Conservation (phyloP, 2,797 vertebrate species). For the Vultur gryphus region DNA sequence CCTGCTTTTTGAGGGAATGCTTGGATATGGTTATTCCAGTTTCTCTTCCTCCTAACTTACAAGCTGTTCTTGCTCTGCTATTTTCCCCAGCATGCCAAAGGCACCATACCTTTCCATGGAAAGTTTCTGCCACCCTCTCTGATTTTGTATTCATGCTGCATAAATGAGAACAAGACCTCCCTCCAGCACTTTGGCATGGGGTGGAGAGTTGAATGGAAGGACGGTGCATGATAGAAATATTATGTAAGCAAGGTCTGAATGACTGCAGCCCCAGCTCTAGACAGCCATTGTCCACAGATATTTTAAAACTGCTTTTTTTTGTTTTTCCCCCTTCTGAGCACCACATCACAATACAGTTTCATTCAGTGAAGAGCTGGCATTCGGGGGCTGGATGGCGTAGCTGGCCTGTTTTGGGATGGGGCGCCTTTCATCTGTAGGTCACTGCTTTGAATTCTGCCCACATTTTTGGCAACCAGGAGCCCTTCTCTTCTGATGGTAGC, state of each 20-base stretch:
- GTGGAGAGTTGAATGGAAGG: neutral
- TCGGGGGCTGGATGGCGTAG: conserved; percentile 17
- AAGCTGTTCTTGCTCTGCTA: neutral
- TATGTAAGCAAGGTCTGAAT: conserved; percentile 36
- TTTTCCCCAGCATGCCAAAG: conserved; percentile 13
- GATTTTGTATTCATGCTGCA: conserved; percentile 19
- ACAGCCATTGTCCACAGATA: neutral
- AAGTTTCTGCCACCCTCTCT: conserved; percentile 18
- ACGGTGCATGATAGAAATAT: conserved; percentile 10
- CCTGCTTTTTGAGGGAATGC: conserved; percentile 17
- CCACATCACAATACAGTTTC: conserved; percentile 26
- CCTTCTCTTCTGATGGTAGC: conserved; percentile 22
- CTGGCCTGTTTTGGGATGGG: conserved; percentile 14
- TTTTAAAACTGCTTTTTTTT: neutral
- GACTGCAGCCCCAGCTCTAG: neutral
- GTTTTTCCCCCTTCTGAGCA: neutral
- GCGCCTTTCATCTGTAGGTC: conserved; percentile 53
- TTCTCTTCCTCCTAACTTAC: neutral
- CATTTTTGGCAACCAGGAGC: conserved; percentile 33
- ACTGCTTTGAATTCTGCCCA: conserved; percentile 55
- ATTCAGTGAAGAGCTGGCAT: conserved; percentile 44
- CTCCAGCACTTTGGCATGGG: conserved; percentile 44
- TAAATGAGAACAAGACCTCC: conserved; percentile 50
- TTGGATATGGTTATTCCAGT: neutral
- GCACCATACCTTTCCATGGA: conserved; percentile 32